Evolutionary conservation across 2,888 invertebrate genomes (phyloP).

Genomic region (Leistus spinibarbis): DNA sequence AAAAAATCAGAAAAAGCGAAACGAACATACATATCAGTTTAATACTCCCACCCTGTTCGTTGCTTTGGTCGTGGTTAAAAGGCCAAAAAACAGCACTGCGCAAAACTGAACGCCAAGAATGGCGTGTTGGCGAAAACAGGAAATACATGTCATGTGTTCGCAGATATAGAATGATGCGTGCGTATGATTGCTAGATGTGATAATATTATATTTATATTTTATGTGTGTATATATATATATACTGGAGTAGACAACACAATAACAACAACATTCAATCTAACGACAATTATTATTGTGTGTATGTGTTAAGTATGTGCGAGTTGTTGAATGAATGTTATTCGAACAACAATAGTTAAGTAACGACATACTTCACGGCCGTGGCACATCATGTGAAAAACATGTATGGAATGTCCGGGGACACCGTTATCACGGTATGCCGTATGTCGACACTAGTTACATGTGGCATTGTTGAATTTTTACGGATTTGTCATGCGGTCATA

Average conservation of each 20-base stretch:
- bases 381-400: neutral
- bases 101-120: neutral
- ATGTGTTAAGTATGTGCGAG: neutral
- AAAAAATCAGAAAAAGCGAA: neutral
- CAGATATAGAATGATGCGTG: constrained; percentile 3
- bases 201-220: neutral
- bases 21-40: neutral
- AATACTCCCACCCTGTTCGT: neutral
- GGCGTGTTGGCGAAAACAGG: constrained; percentile 16
- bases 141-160: constrained; percentile 26
- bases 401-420: neutral
- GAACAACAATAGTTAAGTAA: neutral
- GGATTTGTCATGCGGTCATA: neutral
- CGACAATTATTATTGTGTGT: neutral
- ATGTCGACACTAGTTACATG: neutral
- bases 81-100: neutral
- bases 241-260: neutral
- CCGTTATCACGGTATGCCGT: neutral
- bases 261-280: neutral
- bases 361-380: neutral
- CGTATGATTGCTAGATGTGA: neutral
- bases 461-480: neutral
- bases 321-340: neutral
- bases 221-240: neutral
- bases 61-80: neutral